Evolutionary conservation across 2,888 invertebrate species (phyloP).

Genomic region (Nomada flava): DNA sequence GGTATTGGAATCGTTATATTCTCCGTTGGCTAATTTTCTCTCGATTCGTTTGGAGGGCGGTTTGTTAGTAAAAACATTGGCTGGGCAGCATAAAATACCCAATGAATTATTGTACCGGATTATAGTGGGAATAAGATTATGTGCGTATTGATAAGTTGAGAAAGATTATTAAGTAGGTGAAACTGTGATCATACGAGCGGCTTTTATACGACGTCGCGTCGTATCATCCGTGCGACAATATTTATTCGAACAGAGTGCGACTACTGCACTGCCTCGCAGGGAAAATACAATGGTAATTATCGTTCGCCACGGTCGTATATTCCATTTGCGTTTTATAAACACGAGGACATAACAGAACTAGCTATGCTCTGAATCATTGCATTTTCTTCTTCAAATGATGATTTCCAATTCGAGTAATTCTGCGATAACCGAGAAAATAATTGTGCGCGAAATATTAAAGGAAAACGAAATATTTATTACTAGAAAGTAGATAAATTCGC

Average conservation of each 20-base stretch:
- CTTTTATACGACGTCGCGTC: not conserved
- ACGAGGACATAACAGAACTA: constrained; percentile 8
- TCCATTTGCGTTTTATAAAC: constrained; percentile 37
- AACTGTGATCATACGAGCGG: not conserved
- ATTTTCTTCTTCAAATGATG: not conserved
- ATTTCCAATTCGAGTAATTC: not conserved
- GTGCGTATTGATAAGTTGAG: not conserved
- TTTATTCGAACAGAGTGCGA: constrained; percentile 25
- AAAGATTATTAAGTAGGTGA: not conserved
- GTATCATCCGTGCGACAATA: constrained; percentile 13
- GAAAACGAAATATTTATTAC: not conserved
- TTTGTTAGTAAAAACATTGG: not conserved
- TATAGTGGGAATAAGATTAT: not conserved
- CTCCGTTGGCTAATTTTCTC: not conserved
- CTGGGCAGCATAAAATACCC: not conserved
- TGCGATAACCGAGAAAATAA: not conserved
- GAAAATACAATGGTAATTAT: constrained; percentile 40
- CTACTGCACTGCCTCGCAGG: not conserved
- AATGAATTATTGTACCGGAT: too few species aligned
- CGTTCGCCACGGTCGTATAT: constrained; percentile 26
- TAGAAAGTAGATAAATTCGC: not conserved
- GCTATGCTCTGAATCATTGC: not conserved
- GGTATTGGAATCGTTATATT: constrained; percentile 6
- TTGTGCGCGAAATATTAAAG: not conserved
- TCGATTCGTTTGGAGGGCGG: not conserved